Percentiles rank a stretch among this genome's conserved stretches.
These are phyloP conservation scores for Oceanites oceanicus DNA, from an alignment of 2,113 vertebrate genomes.

Conservation along the genomic window DNA sequence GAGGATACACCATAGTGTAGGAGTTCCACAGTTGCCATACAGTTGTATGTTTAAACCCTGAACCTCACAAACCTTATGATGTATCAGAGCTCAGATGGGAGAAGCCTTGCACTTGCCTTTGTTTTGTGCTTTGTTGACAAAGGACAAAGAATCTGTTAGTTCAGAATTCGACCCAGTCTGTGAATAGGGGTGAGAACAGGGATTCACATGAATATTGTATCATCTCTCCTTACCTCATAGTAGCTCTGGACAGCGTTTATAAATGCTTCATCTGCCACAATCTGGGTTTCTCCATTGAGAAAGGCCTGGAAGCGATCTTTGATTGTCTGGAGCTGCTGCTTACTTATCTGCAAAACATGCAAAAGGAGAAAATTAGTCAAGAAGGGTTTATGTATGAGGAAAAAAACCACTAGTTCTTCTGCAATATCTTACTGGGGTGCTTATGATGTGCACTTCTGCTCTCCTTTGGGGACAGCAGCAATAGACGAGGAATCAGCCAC, in stretches of 20 bases:
- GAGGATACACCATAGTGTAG: neutral
- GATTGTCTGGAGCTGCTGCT: conserved; percentile 93
- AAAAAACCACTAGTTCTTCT: neutral
- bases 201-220: neutral
- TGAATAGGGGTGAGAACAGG: neutral
- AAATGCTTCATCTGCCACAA: conserved; percentile 97
- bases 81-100: neutral
- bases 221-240: conserved; percentile 84
- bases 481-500: neutral
- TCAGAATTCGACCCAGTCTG: neutral
- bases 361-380: neutral
- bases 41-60: neutral
- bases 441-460: neutral
- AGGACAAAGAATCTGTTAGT: neutral
- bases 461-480: neutral
- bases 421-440: neutral
- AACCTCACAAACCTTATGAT: neutral
- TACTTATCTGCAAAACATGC: conserved; percentile 88
- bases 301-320: conserved; percentile 97
- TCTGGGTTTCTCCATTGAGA: conserved; percentile 95
- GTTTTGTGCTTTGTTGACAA: neutral
- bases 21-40: neutral
- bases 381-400: neutral
- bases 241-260: conserved; percentile 99
- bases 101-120: neutral